A percentile compares a stretch with the other conserved stretches of the same genome.
Conservation (phyloP, 2,113 vertebrate genomes). For the Saimiri boliviensis region DNA sequence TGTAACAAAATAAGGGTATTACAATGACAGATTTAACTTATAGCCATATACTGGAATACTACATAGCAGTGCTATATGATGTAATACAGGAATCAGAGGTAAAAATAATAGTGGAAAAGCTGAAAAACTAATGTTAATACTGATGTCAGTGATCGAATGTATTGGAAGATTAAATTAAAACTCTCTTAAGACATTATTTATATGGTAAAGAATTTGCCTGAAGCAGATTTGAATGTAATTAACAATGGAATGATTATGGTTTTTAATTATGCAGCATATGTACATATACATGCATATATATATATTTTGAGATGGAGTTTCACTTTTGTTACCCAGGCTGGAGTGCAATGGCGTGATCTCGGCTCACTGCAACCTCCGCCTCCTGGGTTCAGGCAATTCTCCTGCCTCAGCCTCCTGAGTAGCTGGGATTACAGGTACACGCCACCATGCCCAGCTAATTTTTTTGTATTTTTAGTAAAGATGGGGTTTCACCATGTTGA, state of each 20-base stretch:
- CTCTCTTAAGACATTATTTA: neutral
- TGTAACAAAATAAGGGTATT: neutral
- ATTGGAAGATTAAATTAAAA: neutral
- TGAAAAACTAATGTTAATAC: neutral
- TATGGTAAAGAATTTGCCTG: neutral
- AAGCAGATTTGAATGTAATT: neutral
- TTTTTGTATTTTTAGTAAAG: no score
- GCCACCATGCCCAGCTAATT: no score
- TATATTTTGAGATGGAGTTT: no score
- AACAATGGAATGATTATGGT: neutral
- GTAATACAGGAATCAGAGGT: neutral
- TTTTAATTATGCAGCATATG: neutral
- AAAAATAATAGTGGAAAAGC: neutral
- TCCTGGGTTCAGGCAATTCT: no score
- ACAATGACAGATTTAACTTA: neutral
- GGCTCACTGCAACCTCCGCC: no score
- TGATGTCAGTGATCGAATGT: neutral
- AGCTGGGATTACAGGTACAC: no score
- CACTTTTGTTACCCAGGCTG: no score
- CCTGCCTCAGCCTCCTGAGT: no score
- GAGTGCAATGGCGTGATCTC: no score
- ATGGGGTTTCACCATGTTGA: no score
- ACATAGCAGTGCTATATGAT: neutral
- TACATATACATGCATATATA: no score
- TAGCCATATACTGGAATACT: neutral